Conservation (phyloP, 2,888 invertebrate genomes). For the Augochlorella aurata region DNA sequence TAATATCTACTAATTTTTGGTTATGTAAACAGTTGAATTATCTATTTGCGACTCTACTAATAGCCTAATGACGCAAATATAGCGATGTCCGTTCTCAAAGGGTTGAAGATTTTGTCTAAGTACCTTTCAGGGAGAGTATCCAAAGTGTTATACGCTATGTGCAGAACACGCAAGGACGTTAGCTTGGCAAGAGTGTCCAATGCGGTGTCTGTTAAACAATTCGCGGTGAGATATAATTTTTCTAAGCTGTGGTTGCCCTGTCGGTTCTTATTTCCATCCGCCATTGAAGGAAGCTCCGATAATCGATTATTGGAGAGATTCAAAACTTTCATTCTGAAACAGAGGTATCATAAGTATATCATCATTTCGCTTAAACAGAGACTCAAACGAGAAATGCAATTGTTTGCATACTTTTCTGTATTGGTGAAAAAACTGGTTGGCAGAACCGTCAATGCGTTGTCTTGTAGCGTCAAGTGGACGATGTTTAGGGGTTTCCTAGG, state of each 20-base stretch:
- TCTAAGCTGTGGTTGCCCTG: constrained; percentile 83
- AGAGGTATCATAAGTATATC: neutral
- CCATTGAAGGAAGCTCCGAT: constrained; percentile 86
- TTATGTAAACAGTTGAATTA: too few species aligned
- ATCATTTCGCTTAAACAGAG: too few species aligned
- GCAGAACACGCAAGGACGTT: constrained; percentile 87
- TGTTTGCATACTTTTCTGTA: constrained; percentile 83
- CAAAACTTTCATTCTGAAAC: constrained; percentile 85
- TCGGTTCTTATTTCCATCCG: constrained; percentile 80
- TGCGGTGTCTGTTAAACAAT: constrained; percentile 88
- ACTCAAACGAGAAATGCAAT: neutral
- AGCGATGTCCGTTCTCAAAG: neutral
- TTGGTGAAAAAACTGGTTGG: constrained; percentile 90
- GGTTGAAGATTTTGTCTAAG: neutral
- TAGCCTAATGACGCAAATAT: too few species aligned
- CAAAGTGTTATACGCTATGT: constrained; percentile 91
- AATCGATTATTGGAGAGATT: constrained; percentile 92
- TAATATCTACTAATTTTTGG: too few species aligned
- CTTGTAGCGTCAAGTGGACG: constrained; percentile 87
- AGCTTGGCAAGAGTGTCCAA: constrained; percentile 87
- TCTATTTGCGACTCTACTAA: too few species aligned
- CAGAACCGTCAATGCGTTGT: constrained; percentile 89
- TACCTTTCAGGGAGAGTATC: constrained; percentile 87
- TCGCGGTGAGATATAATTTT: constrained; percentile 89
- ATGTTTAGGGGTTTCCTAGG: constrained; percentile 88